Conservation (phyloP, 2,888 invertebrate genomes). For the Phengaris alcon region DNA sequence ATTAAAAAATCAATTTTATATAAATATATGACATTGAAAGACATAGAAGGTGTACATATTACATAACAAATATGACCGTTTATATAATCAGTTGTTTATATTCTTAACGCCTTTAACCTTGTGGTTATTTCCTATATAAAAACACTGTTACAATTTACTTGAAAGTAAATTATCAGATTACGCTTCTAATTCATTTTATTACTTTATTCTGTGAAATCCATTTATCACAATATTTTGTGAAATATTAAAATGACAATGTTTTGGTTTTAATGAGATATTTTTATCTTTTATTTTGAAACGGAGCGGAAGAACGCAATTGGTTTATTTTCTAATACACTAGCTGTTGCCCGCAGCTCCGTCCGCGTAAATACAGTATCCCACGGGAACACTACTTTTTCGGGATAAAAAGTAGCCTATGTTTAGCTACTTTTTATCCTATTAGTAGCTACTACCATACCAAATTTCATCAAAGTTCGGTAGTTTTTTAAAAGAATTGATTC, state of each 20-base stretch:
- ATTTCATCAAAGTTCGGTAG: too few relatives aligned
- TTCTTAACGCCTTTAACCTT: constrained; percentile 26
- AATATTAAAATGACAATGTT: neutral
- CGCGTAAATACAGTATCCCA: too few relatives aligned
- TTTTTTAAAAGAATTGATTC: too few relatives aligned
- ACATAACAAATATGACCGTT: constrained; percentile 3
- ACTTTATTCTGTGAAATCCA: neutral
- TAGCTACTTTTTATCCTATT: too few relatives aligned
- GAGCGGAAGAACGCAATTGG: too few relatives aligned
- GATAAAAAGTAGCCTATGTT: too few relatives aligned
- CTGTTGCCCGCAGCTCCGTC: too few relatives aligned
- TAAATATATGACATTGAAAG: constrained; percentile 18
- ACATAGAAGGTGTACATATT: constrained; percentile 19
- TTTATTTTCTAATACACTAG: too few relatives aligned
- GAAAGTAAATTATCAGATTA: neutral
- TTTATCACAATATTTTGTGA: neutral
- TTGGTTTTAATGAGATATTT: too few relatives aligned
- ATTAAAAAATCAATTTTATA: neutral
- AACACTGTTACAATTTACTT: constrained; percentile 10
- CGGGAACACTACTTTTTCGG: too few relatives aligned
- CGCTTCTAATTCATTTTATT: neutral
- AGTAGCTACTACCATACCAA: too few relatives aligned
- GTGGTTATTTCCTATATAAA: constrained; percentile 26
- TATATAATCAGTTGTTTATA: constrained; percentile 28
- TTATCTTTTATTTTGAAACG: too few relatives aligned